Evolutionary conservation across 2,888 invertebrate species (phyloP).

Genomic region (Eumacrocentrus americanus): DNA sequence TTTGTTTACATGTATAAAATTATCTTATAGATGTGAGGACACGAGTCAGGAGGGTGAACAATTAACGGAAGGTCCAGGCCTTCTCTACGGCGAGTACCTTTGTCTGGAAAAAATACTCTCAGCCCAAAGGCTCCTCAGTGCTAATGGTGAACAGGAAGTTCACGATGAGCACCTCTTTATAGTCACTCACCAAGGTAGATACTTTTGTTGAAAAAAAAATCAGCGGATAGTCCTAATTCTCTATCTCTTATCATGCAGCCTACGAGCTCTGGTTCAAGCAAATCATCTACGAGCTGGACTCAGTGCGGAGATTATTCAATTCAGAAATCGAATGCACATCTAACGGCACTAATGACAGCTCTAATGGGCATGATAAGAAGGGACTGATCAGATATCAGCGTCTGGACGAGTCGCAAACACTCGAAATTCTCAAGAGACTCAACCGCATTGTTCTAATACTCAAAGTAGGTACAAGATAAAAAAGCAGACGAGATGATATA

Average conservation of each 20-base stretch:
- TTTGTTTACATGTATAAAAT: background rate
- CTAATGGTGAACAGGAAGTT: constrained; percentile 72
- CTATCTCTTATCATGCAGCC: constrained; percentile 65
- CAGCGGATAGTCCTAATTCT: constrained; percentile 2
- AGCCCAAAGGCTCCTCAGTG: constrained; percentile 82
- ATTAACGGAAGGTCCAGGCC: constrained; percentile 72
- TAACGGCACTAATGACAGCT: constrained; percentile 34
- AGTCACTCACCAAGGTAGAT: constrained; percentile 92
- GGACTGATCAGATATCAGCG: constrained; percentile 32
- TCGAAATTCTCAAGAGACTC: constrained; percentile 90
- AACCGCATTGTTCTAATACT: constrained; percentile 91
- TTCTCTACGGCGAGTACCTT: constrained; percentile 89
- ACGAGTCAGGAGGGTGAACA: constrained; percentile 64
- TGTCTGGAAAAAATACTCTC: constrained; percentile 85
- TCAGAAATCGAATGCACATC: constrained; percentile 37
- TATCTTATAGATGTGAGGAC: constrained; percentile 43
- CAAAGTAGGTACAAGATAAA: constrained; percentile 68
- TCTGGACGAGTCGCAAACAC: constrained; percentile 84
- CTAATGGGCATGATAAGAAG: constrained; percentile 23
- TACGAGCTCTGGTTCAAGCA: constrained; percentile 99
- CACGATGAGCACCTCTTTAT: constrained; percentile 98
- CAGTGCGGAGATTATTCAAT: constrained; percentile 81
- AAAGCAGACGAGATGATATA: background rate
- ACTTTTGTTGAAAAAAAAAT: background rate
- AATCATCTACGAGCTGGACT: constrained; percentile 95